Conservation (phyloP, 1,140 invertebrate genomes). For the Luehdorfia chinensis region DNA sequence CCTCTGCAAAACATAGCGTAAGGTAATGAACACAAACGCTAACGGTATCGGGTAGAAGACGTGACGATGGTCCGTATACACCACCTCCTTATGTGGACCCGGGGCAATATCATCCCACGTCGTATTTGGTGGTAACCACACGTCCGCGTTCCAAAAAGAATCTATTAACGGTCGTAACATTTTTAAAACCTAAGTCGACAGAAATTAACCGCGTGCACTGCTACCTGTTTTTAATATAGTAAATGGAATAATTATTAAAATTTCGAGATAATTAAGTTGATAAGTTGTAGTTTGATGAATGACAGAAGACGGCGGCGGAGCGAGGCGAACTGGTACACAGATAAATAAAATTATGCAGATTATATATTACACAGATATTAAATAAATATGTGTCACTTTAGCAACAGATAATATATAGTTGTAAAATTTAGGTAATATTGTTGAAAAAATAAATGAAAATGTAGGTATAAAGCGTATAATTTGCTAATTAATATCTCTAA, state of each 20-base stretch:
- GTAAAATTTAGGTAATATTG: no score
- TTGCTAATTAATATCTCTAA: no score
- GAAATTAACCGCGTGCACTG: background rate
- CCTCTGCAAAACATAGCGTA: slow-evolving; percentile 90
- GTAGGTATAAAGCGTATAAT: no score
- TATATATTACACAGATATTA: slow-evolving; percentile 1
- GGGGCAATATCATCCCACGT: slow-evolving; percentile 91
- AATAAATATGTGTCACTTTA: background rate
- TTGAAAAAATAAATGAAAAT: no score
- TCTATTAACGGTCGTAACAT: slow-evolving; percentile 66
- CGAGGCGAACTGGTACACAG: slow-evolving; percentile 8
- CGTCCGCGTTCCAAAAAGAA: slow-evolving; percentile 88
- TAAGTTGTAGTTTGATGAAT: no score
- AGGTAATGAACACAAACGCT: slow-evolving; percentile 85
- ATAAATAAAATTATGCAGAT: background rate
- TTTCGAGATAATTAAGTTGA: slow-evolving; percentile 5
- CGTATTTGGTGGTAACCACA: slow-evolving; percentile 94
- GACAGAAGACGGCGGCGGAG: background rate
- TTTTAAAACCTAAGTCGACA: slow-evolving; percentile 25
- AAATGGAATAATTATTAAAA: slow-evolving; percentile 16
- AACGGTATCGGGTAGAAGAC: slow-evolving; percentile 89
- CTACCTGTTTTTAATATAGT: no score
- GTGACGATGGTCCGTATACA: slow-evolving; percentile 90
- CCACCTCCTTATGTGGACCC: slow-evolving; percentile 84
- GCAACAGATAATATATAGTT: no score